These are phyloP conservation scores for Rhodeus uyekii DNA, from an alignment of 2,797 vertebrate species.

Conservation along the genomic window DNA sequence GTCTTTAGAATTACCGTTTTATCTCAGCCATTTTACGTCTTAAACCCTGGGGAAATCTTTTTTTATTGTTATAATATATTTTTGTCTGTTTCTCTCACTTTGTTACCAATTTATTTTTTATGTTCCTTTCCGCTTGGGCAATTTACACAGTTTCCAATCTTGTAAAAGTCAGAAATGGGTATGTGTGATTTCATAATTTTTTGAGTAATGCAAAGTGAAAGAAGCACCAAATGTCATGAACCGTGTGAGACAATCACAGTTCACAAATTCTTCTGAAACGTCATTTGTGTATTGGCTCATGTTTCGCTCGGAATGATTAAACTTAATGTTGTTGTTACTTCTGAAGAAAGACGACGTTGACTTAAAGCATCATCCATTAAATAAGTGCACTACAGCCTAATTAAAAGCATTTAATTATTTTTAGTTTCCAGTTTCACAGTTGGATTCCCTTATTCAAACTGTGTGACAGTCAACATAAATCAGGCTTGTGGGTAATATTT, in stretches of 20 bases:
- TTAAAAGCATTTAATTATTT: not conserved
- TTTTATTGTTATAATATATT: conserved; percentile 45
- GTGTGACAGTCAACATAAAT: conserved; percentile 26
- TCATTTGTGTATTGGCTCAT: not conserved
- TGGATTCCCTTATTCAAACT: conserved; percentile 22
- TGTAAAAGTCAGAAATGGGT: conserved; percentile 51
- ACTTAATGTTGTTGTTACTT: conserved; percentile 21
- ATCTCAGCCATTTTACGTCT: conserved; percentile 30
- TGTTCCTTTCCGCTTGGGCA: conserved; percentile 39
- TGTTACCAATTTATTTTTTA: conserved; percentile 51
- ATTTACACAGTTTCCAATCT: conserved; percentile 53
- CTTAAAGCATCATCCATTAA: not conserved
- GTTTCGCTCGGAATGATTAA: conserved; percentile 1
- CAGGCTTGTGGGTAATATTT: conserved; percentile 31
- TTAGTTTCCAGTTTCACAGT: not conserved
- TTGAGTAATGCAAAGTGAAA: conserved; percentile 36
- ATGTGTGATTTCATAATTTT: conserved; percentile 22
- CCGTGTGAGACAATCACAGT: conserved; percentile 14
- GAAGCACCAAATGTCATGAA: conserved; percentile 24
- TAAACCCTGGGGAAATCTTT: conserved; percentile 28
- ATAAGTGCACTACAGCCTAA: not conserved
- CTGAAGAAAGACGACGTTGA: not conserved
- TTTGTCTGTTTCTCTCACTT: conserved; percentile 41
- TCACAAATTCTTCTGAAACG: conserved; percentile 34
- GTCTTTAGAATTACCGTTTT: conserved; percentile 32